Evolutionary conservation across 2,888 invertebrate species (phyloP), one percentile per base, ranked within the genome.

Genomic region (Eubasilissa splendida): DNA sequence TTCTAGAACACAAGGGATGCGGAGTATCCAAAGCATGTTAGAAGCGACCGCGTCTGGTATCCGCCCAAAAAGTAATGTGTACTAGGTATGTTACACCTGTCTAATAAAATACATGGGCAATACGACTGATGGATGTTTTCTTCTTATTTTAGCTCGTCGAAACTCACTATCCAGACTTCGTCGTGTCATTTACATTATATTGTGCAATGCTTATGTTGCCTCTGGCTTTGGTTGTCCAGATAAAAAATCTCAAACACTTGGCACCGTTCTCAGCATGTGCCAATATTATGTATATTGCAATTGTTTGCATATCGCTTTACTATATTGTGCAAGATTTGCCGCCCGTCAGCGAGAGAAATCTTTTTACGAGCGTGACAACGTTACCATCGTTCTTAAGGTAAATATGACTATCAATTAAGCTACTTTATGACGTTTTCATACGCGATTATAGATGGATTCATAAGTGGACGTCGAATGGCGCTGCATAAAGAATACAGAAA

Each of bases 221-320:
- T 0, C 86, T 91, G 9, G 85, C 90, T 0, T 52, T 88, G 63
- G 89, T 90, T 83, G 90, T 90, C 1, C 90, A 91, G 85, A 93
- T 96, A 83, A 92, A 96, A 84, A 93, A 95, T 85, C 91, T 98
- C 0, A 96, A 95, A 86, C 94, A 93, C 85, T 88, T 99, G 81
- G 96, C 98, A 1, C 96, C 97, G 0, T 96, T 97, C 87, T 98
- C 98, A 0, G 92, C 95, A 80, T 88, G 96, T 68, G 98, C 99
- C 60, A 98, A 98, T 86, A 82, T 95, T 11, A 92, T 96, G 52
- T 94, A 97, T 87, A 90, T 95, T 1, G 87, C 93, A 7, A 96
- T 96, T 2, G 94, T 98, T 85, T 90, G 91, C 31, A 94, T 98
- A 84, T 96, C 96, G 58, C 90, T 97, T 74, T 96, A 95, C 87